A percentile compares a stretch with the other conserved stretches of the same genome.
Evolutionary conservation across 2,888 invertebrate genomes (phyloP).

Genomic region (Epistrophella euchroma): DNA sequence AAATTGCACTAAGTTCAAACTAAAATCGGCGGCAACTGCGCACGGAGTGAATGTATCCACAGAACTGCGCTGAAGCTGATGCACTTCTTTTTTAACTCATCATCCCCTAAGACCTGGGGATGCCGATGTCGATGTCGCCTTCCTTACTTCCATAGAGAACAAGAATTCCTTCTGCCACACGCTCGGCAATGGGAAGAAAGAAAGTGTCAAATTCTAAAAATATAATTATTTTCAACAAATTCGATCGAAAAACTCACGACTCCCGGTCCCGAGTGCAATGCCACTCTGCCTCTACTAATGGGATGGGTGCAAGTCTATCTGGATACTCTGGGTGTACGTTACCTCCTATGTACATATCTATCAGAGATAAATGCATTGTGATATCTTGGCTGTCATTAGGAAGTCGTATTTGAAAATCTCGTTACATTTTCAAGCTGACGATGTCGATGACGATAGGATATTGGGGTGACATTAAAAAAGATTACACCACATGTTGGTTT

Average conservation of each 20-base stretch:
- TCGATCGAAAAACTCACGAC: constrained; percentile 48
- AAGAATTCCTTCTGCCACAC: constrained; percentile 62
- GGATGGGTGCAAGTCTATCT: constrained; percentile 42
- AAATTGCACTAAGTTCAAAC: constrained; percentile 56
- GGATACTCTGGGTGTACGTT: constrained; percentile 38
- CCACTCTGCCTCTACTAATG: constrained; percentile 22
- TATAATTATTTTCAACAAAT: constrained; percentile 64
- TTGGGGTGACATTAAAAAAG: constrained; percentile 54
- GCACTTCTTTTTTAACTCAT: constrained; percentile 27
- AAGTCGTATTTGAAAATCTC: constrained; percentile 60
- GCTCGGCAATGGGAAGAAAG: constrained; percentile 52
- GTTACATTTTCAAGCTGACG: constrained; percentile 47
- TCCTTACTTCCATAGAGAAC: constrained; percentile 2
- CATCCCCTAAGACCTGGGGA: constrained; percentile 71
- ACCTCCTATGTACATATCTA: constrained; percentile 21
- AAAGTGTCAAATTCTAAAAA: constrained; percentile 75
- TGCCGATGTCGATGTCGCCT: constrained; percentile 36
- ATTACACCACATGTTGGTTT: constrained; percentile 71
- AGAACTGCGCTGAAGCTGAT: constrained; percentile 29
- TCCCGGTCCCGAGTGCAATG: constrained; percentile 57
- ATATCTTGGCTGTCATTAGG: constrained; percentile 60
- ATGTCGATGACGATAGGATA: constrained; percentile 43
- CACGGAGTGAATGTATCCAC: constrained; percentile 26
- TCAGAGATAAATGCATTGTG: constrained; percentile 39
- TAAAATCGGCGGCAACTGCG: constrained; percentile 63